Base-by-base conservation (phyloP, 2,113 vertebrate species). In the Oncorhynchus nerka region DNA sequence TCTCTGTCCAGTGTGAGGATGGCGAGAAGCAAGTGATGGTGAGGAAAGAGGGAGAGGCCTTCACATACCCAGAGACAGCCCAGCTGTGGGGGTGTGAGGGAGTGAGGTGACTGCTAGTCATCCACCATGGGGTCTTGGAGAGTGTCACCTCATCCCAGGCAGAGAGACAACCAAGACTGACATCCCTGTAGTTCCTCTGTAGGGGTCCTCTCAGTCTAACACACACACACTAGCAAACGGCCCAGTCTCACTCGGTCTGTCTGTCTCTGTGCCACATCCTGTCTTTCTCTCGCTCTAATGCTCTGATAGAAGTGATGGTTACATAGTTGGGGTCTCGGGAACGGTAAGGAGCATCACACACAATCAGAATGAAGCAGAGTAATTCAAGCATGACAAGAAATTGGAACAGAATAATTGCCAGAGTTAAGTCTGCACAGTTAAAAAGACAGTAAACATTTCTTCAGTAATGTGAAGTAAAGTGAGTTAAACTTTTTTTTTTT, bases 381-480 rank as follows among this genome's bases (percentile, higher is more conserved):
- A 48, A 22, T 28, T 26, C 24, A 76, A 59, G 66, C 51, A 45
- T 67, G 67, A 72, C 28, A 78, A 68, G 15, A 49, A 68, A 76
- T 48, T 34, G 51, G 62, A 65, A 76, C 59, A 76, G 28, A 70
- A 22, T 73, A 30, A 74, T 71, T 71, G 15, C 26, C 49, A 65
- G 68, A 87, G 73, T 83, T 85, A 75, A 78, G 78, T 81, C 74
- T 74, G 69, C 87, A 84, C 81, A 71, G 84, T 16, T 73, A 62
- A 45, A 76, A 68, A 79, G 28, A 71, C 70, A 71, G 51, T 57
- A 55, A 30, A 71, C 70, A 71, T 57, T 75, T 79, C 69, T 71
- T 78, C 81, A 82, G 74, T 45, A 83, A 68, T 81, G 86, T 30
- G 16, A 34, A 20, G 19, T 68, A 62, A 62, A 1, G 4, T 39